These are phyloP conservation scores for Dryas iulia DNA, from an alignment of 1,140 invertebrate species.

Conservation along the genomic window DNA sequence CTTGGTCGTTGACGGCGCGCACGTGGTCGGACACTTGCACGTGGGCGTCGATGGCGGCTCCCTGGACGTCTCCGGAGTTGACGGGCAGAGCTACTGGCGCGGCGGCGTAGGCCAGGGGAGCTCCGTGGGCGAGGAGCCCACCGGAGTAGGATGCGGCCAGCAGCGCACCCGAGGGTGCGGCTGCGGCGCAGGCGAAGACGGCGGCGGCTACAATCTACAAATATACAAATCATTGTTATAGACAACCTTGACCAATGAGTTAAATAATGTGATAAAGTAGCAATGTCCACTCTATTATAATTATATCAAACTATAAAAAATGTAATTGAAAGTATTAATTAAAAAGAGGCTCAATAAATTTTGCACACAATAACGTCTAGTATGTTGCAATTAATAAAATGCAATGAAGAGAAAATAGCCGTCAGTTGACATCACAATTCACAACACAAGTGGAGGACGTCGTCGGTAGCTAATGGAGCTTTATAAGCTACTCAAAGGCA, in stretches of 20 bases:
- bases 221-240: too few relatives aligned
- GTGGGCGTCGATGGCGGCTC: conserved; percentile 58
- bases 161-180: conserved; percentile 40
- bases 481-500: background rate
- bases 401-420: background rate
- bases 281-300: too few relatives aligned
- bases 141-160: conserved; percentile 41
- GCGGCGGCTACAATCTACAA: too few relatives aligned
- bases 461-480: background rate
- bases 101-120: conserved; percentile 36
- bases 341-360: too few relatives aligned
- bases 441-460: background rate
- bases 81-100: conserved; percentile 42
- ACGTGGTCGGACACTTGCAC: conserved; percentile 52
- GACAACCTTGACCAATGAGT: too few relatives aligned
- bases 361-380: too few relatives aligned
- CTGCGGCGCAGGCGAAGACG: too few relatives aligned
- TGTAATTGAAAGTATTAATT: too few relatives aligned
- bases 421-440: background rate
- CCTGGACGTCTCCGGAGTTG: conserved; percentile 46
- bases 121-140: conserved; percentile 40
- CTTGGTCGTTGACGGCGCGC: conserved; percentile 74
- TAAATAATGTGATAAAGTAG: too few relatives aligned
- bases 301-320: too few relatives aligned
- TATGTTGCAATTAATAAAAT: too few relatives aligned